Evolutionary conservation across 2,888 invertebrate genomes (phyloP).

Genomic region (Xiphydria camelus): DNA sequence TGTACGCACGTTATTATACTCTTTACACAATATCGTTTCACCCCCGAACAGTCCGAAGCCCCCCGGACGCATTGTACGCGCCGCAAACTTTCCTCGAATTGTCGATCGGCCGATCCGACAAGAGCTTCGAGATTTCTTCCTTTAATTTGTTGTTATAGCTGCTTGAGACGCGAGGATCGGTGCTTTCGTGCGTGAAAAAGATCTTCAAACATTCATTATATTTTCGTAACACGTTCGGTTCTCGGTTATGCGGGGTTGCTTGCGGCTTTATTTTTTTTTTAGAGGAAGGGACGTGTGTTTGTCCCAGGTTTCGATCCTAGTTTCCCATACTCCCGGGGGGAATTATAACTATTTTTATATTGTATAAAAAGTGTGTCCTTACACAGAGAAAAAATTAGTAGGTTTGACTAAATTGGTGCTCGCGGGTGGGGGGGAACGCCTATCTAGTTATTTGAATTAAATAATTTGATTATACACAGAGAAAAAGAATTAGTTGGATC

Average conservation of each 20-base stretch:
- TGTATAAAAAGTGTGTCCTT: too few species aligned
- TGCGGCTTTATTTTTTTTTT: not conserved
- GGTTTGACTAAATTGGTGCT: too few species aligned
- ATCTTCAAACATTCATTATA: slow-evolving; percentile 55
- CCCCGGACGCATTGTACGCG: not conserved
- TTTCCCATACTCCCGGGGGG: too few species aligned
- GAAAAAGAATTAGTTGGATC: too few species aligned
- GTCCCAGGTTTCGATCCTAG: too few species aligned
- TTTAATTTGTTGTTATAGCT: slow-evolving; percentile 57
- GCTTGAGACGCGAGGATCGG: slow-evolving; percentile 41
- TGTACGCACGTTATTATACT: slow-evolving; percentile 53
- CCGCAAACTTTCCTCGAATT: slow-evolving; percentile 4
- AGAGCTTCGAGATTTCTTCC: slow-evolving; percentile 24
- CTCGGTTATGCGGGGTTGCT: not conserved
- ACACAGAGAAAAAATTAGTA: too few species aligned
- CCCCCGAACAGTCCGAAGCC: slow-evolving; percentile 18
- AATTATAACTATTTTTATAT: too few species aligned
- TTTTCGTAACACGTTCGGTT: slow-evolving; percentile 48
- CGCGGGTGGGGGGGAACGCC: too few species aligned
- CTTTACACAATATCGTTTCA: slow-evolving; percentile 55
- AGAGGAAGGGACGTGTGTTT: too few species aligned
- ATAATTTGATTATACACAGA: too few species aligned
- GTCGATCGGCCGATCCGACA: slow-evolving; percentile 9
- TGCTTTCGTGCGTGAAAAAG: slow-evolving; percentile 34
- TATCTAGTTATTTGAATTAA: too few species aligned